Evolutionary conservation across 2,888 invertebrate genomes (phyloP).

Genomic region (Callinectes sapidus): DNA sequence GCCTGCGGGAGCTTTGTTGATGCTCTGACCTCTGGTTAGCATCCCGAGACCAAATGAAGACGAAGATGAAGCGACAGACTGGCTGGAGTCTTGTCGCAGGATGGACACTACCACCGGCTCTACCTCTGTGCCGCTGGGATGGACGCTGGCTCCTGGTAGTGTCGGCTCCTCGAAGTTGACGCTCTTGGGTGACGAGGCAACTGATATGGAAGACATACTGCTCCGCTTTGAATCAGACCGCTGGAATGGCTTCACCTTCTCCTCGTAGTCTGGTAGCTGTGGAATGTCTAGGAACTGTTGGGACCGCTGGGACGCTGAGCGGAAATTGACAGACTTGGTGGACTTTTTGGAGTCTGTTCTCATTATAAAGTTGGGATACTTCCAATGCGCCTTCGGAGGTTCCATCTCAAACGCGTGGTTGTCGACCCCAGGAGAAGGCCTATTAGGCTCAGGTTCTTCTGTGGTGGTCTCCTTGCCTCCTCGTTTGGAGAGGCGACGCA

Average conservation of each 20-base stretch:
- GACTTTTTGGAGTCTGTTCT: slow-evolving; percentile 73
- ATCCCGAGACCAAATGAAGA: slow-evolving; percentile 68
- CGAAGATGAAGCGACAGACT: slow-evolving; percentile 65
- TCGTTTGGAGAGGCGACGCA: slow-evolving; percentile 75
- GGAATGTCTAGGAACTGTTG: slow-evolving; percentile 70
- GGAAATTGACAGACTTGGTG: slow-evolving; percentile 73
- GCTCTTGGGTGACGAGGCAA: slow-evolving; percentile 61
- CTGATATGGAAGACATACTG: slow-evolving; percentile 64
- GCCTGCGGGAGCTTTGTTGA: slow-evolving; percentile 47
- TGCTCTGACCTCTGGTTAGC: slow-evolving; percentile 64
- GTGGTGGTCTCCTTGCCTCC: slow-evolving; percentile 72
- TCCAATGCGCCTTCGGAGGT: slow-evolving; percentile 85
- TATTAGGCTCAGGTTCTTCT: slow-evolving; percentile 43
- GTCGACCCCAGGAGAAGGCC: slow-evolving; percentile 75
- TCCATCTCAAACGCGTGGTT: slow-evolving; percentile 84
- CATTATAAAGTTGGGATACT: slow-evolving; percentile 79
- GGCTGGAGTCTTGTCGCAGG: slow-evolving; percentile 66
- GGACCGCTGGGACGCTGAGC: slow-evolving; percentile 59
- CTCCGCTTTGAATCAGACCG: slow-evolving; percentile 69
- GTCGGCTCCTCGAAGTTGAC: slow-evolving; percentile 60
- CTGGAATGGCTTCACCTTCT: slow-evolving; percentile 61
- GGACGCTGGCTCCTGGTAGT: slow-evolving; percentile 57
- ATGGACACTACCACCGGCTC: slow-evolving; percentile 54
- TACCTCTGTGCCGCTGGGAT: slow-evolving; percentile 51
- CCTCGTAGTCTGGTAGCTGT: slow-evolving; percentile 63